Evolutionary conservation across 1,140 invertebrate genomes (phyloP), one percentile per base, ranked within the genome.

Genomic region (Cardiocondyla obscurior): DNA sequence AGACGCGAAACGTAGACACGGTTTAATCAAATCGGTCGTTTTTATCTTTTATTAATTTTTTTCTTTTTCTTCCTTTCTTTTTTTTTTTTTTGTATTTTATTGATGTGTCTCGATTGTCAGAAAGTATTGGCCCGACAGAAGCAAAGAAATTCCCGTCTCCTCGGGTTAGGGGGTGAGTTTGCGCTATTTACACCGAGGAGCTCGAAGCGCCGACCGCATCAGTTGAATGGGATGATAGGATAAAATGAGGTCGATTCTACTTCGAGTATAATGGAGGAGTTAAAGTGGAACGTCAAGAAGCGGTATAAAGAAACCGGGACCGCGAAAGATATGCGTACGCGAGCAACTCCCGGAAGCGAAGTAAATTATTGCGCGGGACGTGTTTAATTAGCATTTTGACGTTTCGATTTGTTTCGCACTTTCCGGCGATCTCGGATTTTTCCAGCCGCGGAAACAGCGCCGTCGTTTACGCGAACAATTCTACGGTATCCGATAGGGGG

Each of bases 221-320:
- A 36, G 30, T n/a, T 60, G 42, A 58, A 82, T 82, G 22, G 42
- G 28, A 76, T 42, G 79, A 76, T 82, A 58, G 55, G 73, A 82
- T 82, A 62, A 81, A 81, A 72, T 44, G 77, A 81, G 77, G 77
- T 81, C 77, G 77, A 81, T 72, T 46, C 39, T 55, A 81, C 67
- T 73, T 73, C 2, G 19, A 14, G 67, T 14, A 81, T 81, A 81
- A 81, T 73, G 77, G 77, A 81, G 65, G 42, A 81, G 25, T 73
- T 73, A 81, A 81, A 81, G 77, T 73, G 39, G 77, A 60, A 42
- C 77, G 30, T 57, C 77, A 73, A 81, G 67, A 28, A 79, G 62
- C 69, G 30, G 30, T 4, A 64, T 64, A 76, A 76, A 76, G 73
- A 76, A 76, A 76, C 42, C 28, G 12, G 28, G 19, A 39, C 10